Conservation (phyloP, 2,888 invertebrate species). For the Phortica magna region DNA sequence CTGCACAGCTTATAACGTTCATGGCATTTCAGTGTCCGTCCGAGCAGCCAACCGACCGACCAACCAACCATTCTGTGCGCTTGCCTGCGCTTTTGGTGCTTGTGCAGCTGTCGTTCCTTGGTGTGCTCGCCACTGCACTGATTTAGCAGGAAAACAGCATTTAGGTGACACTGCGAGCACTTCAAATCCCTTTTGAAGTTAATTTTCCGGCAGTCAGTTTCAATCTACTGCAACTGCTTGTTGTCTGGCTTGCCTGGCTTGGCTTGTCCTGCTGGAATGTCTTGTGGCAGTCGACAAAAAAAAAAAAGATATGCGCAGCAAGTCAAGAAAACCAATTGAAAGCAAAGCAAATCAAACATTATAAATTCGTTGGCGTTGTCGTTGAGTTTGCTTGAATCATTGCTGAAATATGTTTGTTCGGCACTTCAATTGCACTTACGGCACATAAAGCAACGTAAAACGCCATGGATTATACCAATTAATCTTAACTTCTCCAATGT, state of each 20-base stretch:
- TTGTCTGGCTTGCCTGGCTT: neutral
- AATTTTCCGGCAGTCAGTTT: slow-evolving; percentile 71
- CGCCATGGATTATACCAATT: neutral
- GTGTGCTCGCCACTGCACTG: slow-evolving; percentile 47
- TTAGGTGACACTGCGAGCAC: slow-evolving; percentile 54
- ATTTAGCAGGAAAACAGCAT: slow-evolving; percentile 58
- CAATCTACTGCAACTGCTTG: slow-evolving; percentile 55
- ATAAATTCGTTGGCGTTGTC: neutral
- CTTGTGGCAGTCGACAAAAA: slow-evolving; percentile 14
- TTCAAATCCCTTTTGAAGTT: slow-evolving; percentile 63
- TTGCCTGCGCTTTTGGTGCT: slow-evolving; percentile 52
- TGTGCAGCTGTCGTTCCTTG: slow-evolving; percentile 59
- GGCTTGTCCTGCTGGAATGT: slow-evolving; percentile 13
- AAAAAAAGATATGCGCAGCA: slow-evolving; percentile 16
- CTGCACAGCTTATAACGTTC: no score
- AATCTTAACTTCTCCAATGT: neutral
- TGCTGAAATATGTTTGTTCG: no score
- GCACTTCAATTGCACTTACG: neutral
- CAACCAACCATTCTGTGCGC: slow-evolving; percentile 2
- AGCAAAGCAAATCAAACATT: neutral
- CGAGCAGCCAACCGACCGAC: neutral
- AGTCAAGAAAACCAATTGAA: slow-evolving; percentile 4
- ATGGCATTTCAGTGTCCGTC: slow-evolving; percentile 11
- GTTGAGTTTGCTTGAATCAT: neutral
- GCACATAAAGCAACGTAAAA: neutral